Base-by-base conservation (phyloP, 2,888 invertebrate species). In the Noctua janthe region DNA sequence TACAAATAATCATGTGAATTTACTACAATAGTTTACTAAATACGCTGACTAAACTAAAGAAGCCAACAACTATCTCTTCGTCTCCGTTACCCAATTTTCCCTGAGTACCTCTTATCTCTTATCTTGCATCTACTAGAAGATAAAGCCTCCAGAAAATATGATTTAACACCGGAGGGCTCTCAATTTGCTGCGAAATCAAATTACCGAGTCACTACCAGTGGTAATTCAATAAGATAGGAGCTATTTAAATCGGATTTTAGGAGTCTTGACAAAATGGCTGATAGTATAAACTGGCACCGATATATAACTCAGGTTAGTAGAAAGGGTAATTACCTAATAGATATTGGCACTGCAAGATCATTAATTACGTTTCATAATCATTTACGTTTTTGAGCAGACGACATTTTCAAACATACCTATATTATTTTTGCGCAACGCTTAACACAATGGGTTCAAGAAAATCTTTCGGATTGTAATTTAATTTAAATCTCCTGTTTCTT, bases 111-210 rank as follows among this genome's bases (percentile, higher is more conserved):
- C 47, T 47, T 56, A 81, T 81, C 1, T 47, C 79, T 71, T 56
- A 81, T 81, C 59, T 13, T 15, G 54, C 29, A 64, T 39, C 76
- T 54, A 62, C 70, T 80, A 71, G 69, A 77, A 88, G 71, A 81
- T 79, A 81, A 76, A 80, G 84, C 66, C 51, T 62, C 56, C 70
- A 75, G 76, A 77, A 81, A 87, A 87, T 90, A 86, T 88, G 78
- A 89, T 85, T 89, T 82, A 83, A 89, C 81, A 83, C 74, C 51
- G 76, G 85, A 78, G 78, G 80, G 75, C 70, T 74, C 81, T 80
- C 74, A 84, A 90, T 87, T 85, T 81, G 74, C 69, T 74, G 69
- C 35, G 49, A 78, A 86, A 89, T 90, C 74, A 69, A 85, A 87
- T 90, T 87, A 90, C 73, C 62, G 72, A 71, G 64, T 84, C 79